Conservation (phyloP, 1,140 invertebrate species). For the Eufriesea mexicana region DNA sequence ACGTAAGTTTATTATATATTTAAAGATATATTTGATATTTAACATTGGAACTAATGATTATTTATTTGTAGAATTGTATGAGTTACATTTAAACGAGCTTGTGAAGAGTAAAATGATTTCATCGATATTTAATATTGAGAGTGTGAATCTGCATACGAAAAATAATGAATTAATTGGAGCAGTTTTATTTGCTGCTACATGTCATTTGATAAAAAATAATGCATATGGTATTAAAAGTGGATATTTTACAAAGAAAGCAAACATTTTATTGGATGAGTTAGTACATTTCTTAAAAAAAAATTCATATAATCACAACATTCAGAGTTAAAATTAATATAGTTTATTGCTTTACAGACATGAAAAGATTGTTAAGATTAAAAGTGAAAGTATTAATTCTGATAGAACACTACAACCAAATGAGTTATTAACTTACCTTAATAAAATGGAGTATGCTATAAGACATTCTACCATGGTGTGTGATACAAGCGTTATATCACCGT, state of each 20-base stretch:
- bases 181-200: slow-evolving; percentile 13
- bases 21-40: background rate
- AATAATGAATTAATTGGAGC: slow-evolving; percentile 31
- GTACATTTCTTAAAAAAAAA: background rate
- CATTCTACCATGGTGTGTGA: slow-evolving; percentile 81
- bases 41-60: background rate
- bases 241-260: background rate
- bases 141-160: background rate
- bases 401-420: slow-evolving; percentile 74
- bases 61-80: background rate
- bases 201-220: background rate
- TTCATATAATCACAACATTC: background rate
- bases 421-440: slow-evolving; percentile 79
- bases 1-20: slow-evolving; percentile 6
- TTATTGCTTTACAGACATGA: slow-evolving; percentile 76
- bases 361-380: slow-evolving; percentile 78
- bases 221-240: background rate
- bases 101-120: background rate
- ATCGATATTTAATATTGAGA: background rate
- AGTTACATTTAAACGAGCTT: background rate
- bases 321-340: slow-evolving; percentile 52
- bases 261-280: background rate
- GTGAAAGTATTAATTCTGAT: slow-evolving; percentile 84
- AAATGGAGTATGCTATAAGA: slow-evolving; percentile 79
- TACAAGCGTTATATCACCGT: slow-evolving; percentile 82